Evolutionary conservation across 2,113 vertebrate species (phyloP), one percentile per base, ranked within the genome.

Genomic region (Labeo catla): DNA sequence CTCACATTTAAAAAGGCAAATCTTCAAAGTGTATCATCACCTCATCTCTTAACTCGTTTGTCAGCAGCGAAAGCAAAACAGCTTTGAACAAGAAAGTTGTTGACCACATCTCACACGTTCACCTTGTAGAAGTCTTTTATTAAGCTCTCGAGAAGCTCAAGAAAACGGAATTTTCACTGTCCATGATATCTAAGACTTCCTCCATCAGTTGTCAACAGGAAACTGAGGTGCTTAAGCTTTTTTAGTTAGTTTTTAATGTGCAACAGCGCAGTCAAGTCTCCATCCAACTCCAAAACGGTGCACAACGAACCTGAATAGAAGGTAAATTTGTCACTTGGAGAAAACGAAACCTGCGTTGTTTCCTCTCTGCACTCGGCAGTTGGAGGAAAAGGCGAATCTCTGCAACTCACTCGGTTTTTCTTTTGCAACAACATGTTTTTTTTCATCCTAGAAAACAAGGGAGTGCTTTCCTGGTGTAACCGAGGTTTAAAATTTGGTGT

Each of bases 391-490:
- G 79, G 11, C 8, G 23, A 83, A 87, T 87, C 88, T 85, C 54
- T 86, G 70, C 76, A 43, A n/a, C 65, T 86, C 74, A 65, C 76
- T 88, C 61, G 47, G n/a, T 47, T 72, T 73, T 49, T 21, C n/a
- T 61, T 15, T 0, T 13, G 23, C 39, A 47, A 21, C n/a, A 49
- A 23, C 1, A 8, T 76, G 19, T 45, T 70, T 76, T 34, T 28
- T 39, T 78, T 72, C 8, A 73, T 85, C 65, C 83, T 83, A 76
- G 23, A 74, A 65, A 39, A 61, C 68, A 74, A 59, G 54, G 57
- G 77, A 87, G 76, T 45, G 43, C 19, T 78, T 70, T 77, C 57
- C 76, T 81, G 90, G 91, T 87, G 76, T 77, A 61, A 89, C 86
- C 81, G 89, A 92, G 61, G 45, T 78, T 80, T 65, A 16, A 19